Percentiles rank a stretch among this genome's conserved stretches.
phyloP scores from a whole-genome alignment of 2,113 vertebrate species.

The Equus przewalskii region DNA sequence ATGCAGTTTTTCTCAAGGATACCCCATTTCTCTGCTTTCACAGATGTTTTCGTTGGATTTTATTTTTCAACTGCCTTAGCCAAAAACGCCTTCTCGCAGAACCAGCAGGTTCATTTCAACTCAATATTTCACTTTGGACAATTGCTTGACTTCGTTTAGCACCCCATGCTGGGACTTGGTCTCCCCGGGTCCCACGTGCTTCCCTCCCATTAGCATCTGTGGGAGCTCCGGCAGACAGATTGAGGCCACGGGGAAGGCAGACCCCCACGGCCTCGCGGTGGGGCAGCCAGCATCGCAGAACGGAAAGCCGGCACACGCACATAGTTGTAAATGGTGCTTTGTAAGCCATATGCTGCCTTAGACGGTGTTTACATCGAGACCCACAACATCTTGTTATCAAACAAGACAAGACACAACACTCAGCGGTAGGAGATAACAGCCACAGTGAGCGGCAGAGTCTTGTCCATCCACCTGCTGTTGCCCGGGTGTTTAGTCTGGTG shows the following conservation, averaged over 20 bases:
- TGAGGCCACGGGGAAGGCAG: neutral
- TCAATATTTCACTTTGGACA: neutral
- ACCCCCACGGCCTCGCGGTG: accelerated
- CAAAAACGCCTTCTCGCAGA: neutral
- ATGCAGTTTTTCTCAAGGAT: neutral
- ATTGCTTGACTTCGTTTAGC: neutral
- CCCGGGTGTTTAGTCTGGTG: neutral
- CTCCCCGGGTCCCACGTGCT: neutral
- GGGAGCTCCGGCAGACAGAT: neutral
- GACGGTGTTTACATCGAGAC: neutral
- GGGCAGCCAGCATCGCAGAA: neutral
- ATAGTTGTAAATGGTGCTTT: neutral
- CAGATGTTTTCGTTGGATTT: constrained; percentile 52
- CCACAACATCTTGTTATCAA: constrained; percentile 29
- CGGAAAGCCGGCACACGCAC: neutral
- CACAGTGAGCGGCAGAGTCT: accelerated
- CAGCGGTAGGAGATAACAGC: neutral
- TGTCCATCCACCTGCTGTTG: neutral
- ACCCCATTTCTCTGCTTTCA: neutral
- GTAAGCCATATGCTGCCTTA: neutral
- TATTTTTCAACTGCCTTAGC: constrained; percentile 27
- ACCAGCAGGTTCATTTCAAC: constrained; percentile 41
- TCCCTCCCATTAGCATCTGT: neutral
- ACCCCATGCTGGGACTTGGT: neutral
- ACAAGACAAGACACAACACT: neutral